Evolutionary conservation across 2,888 invertebrate species (phyloP).

Genomic region (Unio delphinus): DNA sequence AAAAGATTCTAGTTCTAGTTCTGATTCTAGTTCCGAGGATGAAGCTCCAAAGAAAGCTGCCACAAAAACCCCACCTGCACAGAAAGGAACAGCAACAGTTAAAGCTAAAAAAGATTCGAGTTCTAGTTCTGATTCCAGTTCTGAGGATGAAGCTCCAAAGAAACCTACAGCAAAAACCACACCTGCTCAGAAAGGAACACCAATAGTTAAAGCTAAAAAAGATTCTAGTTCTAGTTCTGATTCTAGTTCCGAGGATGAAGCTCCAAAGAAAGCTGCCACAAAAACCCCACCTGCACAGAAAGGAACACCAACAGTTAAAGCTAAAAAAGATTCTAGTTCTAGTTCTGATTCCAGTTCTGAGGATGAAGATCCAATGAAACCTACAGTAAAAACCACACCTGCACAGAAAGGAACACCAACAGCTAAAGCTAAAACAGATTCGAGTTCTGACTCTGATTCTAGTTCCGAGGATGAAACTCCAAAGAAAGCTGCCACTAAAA

Average conservation of each 20-base stretch:
- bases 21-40: no score
- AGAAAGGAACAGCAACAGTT: no score
- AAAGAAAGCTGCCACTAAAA: slow-evolving; percentile 2
- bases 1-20: no score
- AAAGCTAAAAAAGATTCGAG: no score
- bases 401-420: slow-evolving; percentile 1
- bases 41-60: no score
- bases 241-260: no score
- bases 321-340: slow-evolving; percentile 1
- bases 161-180: slow-evolving; percentile 7
- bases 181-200: slow-evolving; percentile 7
- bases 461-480: slow-evolving; percentile 12
- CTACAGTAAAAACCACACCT: slow-evolving; percentile 1
- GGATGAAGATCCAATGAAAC: slow-evolving; percentile 14
- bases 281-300: slow-evolving; percentile 15
- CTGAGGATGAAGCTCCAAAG: no score
- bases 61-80: no score
- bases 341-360: slow-evolving; percentile 23
- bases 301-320: no score
- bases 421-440: background rate
- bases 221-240: no score
- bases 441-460: slow-evolving; percentile 7
- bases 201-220: no score
- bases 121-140: no score
- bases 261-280: background rate